These are phyloP conservation scores for Thunnus albacares DNA, from an alignment of 2,797 vertebrate genomes.

Conservation along the genomic window DNA sequence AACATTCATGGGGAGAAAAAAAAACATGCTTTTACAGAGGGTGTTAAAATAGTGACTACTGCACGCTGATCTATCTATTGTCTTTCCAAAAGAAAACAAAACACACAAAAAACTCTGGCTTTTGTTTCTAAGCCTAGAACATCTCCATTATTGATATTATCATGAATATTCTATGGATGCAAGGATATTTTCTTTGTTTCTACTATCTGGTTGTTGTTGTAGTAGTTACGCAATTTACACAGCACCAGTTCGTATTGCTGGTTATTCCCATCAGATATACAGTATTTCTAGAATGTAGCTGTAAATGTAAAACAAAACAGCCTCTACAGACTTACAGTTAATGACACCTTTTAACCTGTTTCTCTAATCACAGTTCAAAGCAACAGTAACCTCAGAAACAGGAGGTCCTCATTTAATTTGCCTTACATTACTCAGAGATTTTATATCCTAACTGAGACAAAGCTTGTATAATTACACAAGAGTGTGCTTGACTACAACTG, in stretches of 20 bases:
- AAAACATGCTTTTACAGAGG: constrained; percentile 15
- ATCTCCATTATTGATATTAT: constrained; percentile 65
- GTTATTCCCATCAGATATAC: constrained; percentile 6
- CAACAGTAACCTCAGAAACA: neutral
- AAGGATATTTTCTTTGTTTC: constrained; percentile 23
- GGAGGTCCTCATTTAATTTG: neutral
- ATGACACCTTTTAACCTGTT: neutral
- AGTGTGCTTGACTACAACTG: constrained; percentile 22
- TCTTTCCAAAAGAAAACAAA: constrained; percentile 22
- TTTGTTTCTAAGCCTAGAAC: constrained; percentile 29
- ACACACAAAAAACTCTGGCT: constrained; percentile 16
- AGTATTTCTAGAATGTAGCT: neutral
- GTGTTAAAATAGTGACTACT: constrained; percentile 30
- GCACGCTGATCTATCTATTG: constrained; percentile 34
- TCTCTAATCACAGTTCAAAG: constrained; percentile 1
- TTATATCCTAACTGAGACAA: constrained; percentile 47
- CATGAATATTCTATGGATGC: constrained; percentile 61
- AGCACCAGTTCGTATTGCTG: neutral
- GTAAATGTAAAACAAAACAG: constrained; percentile 18
- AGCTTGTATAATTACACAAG: constrained; percentile 15
- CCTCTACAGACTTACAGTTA: neutral
- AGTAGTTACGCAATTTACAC: constrained; percentile 1
- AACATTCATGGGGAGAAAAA: constrained; percentile 56
- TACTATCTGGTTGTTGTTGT: constrained; percentile 13
- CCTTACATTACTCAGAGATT: constrained; percentile 16